phyloP scores from a whole-genome alignment of 2,797 vertebrate genomes.

The Oreochromis grahami region DNA sequence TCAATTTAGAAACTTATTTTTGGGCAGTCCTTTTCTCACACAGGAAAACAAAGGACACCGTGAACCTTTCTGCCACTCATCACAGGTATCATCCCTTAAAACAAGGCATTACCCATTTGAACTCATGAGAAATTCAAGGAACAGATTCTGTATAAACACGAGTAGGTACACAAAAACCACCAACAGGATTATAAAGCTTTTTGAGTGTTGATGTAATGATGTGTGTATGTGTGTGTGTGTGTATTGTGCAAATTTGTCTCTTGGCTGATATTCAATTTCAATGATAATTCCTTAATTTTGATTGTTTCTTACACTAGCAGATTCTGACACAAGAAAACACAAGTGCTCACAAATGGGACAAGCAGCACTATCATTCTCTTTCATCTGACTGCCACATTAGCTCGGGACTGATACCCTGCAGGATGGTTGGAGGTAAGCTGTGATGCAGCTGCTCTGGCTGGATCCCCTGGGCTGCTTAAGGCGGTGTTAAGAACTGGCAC shows the following conservation, averaged over 20 bases:
- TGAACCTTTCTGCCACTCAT: not conserved
- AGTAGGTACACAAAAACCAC: not conserved
- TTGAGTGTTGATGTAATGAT: not conserved
- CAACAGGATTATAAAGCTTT: not conserved
- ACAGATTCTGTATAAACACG: not conserved
- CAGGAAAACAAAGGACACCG: not conserved
- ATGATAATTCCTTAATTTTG: not conserved
- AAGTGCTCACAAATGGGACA: not conserved
- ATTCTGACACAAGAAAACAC: not conserved
- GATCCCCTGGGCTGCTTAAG: conserved; percentile 66
- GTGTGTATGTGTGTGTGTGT: not conserved
- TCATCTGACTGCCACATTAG: conserved; percentile 47
- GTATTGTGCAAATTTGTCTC: not conserved
- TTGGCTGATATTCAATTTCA: not conserved
- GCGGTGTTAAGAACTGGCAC: conserved; percentile 62
- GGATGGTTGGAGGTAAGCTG: conserved; percentile 56
- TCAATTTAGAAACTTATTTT: not conserved
- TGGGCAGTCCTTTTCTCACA: not conserved
- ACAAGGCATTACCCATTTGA: not conserved
- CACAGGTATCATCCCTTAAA: not conserved
- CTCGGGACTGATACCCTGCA: conserved; percentile 49
- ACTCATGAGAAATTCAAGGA: not conserved
- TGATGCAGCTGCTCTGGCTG: conserved; percentile 60
- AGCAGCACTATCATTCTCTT: conserved; percentile 31
- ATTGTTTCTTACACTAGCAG: conserved; percentile 7